Percentiles rank a stretch among this genome's conserved stretches.
These are phyloP conservation scores for Drosophila kuntzei DNA, from an alignment of 2,888 invertebrate species.

Conservation along the genomic window DNA sequence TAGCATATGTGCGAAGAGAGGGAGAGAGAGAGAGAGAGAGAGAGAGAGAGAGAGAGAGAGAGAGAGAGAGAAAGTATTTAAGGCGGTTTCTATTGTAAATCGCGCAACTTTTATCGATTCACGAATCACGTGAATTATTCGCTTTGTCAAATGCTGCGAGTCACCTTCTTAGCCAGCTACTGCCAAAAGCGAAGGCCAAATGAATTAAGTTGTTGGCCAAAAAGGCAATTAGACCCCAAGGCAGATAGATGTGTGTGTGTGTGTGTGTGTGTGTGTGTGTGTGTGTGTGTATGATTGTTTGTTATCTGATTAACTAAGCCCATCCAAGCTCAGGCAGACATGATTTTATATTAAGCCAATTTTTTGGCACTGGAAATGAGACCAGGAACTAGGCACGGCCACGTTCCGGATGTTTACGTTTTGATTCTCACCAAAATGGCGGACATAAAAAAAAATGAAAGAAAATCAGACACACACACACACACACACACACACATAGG, in stretches of 20 bases:
- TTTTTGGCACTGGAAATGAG: constrained; percentile 47
- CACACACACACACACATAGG: constrained; percentile 1
- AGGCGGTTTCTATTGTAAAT: constrained; percentile 40
- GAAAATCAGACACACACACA: constrained; percentile 18
- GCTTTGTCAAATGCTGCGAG: constrained; percentile 57
- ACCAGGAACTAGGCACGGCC: constrained; percentile 71
- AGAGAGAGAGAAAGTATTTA: not conserved
- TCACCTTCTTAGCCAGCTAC: constrained; percentile 36
- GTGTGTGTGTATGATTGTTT: constrained; percentile 30
- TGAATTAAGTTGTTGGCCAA: constrained; percentile 73
- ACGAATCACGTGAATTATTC: constrained; percentile 45
- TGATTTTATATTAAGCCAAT: constrained; percentile 72
- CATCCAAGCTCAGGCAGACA: constrained; percentile 65
- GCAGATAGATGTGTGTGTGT: not conserved
- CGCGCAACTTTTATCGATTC: constrained; percentile 55
- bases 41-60: not conserved
- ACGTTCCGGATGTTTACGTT: constrained; percentile 71
- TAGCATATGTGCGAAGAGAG: constrained; percentile 53
- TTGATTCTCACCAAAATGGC: constrained; percentile 59
- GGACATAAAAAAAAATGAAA: constrained; percentile 22
- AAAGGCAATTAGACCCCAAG: constrained; percentile 57
- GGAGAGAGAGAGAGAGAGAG: not conserved
- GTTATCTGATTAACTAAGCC: constrained; percentile 74
- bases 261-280: constrained; percentile 3
- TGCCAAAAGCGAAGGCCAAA: constrained; percentile 39